A percentile compares a stretch with the other conserved stretches of the same genome.
These are phyloP conservation scores for Lontra canadensis DNA, from an alignment of 2,113 vertebrate species.

Conservation along the genomic window DNA sequence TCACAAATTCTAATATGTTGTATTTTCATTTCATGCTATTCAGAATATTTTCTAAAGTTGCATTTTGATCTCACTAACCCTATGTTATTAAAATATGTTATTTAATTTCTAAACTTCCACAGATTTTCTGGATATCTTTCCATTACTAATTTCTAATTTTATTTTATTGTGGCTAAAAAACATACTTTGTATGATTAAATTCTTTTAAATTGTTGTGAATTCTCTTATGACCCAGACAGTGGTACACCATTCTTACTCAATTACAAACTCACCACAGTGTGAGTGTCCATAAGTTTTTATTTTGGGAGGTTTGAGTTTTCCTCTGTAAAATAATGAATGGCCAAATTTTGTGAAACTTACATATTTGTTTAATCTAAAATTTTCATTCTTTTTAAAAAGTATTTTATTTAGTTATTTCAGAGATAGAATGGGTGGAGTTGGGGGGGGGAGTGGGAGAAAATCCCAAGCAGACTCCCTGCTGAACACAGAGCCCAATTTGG, in stretches of 20 bases:
- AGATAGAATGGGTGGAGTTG: not conserved
- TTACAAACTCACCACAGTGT: not conserved
- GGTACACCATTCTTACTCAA: not conserved
- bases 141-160: not conserved
- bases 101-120: not conserved
- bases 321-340: not conserved
- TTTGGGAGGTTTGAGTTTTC: not conserved
- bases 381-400: not conserved
- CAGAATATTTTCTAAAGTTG: not conserved
- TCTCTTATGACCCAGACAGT: not conserved
- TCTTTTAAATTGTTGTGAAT: not conserved
- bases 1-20: not conserved
- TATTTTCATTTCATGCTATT: not conserved
- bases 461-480: not conserved
- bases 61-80: not conserved
- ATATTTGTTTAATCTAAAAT: not conserved
- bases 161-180: not conserved
- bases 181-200: not conserved
- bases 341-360: not conserved
- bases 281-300: not conserved
- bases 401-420: not conserved
- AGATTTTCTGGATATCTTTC: not conserved
- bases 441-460: not conserved
- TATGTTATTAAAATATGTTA: not conserved
- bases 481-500: not conserved